Base-by-base conservation (phyloP, 2,888 invertebrate species). In the Pheosia gnoma region DNA sequence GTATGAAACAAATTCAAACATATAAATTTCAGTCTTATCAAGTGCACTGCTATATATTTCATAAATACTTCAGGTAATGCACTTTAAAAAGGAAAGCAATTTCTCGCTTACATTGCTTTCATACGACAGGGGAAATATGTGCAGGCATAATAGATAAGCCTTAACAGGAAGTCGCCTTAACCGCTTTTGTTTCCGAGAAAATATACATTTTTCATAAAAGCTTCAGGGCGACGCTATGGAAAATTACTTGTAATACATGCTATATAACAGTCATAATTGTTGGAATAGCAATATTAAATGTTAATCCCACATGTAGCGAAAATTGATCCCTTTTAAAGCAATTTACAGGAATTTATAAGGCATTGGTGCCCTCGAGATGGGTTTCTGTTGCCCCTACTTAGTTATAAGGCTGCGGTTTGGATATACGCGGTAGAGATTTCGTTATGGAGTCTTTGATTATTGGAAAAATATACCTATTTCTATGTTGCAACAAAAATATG, bases 91-190 rank as follows among this genome's bases (percentile, higher is more conserved):
- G 81, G 85, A 82, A 88, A 86, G 85, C 89, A 87, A 89, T 90
- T 90, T 91, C 87, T 84, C 89, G 89, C 86, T 86, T 86, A 88
- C 86, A 89, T 91, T 89, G 89, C 87, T 75, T 83, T 88, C 79
- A 87, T 86, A 83, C 82, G 81, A 79, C 85, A 77, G 78, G 82
- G 85, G 83, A 85, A 87, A 87, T 87, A 87, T 82, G 75, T 85
- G 83, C 83, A 80, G 72, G 86, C 83, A 85, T 88, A 88, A 86
- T 85, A 87, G 87, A 88, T 87, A 88, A 88, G 85, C 82, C 76
- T 84, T 82, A 81, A 83, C 83, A 87, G 85, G 83, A 86, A 89
- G 86, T 86, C 81, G 80, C 82, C 76, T 81, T 87, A 87, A 90
- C 81, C 77, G 86, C 88, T 87, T 87, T 90, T 89, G 90, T 90